Base-by-base conservation (phyloP, 2,888 invertebrate genomes). In the Amphipoea oculea region DNA sequence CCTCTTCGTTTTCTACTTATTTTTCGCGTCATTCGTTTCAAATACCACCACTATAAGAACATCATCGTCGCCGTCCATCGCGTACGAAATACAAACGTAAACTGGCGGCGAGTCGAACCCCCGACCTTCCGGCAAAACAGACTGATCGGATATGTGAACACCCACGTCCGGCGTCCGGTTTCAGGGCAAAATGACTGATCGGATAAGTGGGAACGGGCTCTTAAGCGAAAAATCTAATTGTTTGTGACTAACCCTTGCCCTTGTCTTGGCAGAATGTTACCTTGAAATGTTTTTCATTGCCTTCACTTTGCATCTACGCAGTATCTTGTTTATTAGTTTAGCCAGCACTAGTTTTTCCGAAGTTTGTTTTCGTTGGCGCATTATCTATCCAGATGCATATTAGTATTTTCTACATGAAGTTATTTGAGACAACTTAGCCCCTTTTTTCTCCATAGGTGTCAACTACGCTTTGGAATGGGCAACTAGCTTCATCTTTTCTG, bases 301-400 rank as follows among this genome's bases (percentile, higher is more conserved):
- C 42, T 79, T 67, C 67, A 60, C 72, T 66, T 40, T 17, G 3
- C 4, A n/a, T 62, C 14, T 72, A 45, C 79, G 79, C n/a, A 57
- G 57, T 57, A 57, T n/a, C 23, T 45, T 81, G 23, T 81, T 81
- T 81, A 29, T 67, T 40, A 3, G 23, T 23, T 65, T 40, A 29
- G 12, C 51, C 9, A 5, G 4, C 29, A 40, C 14, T 42, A n/a
- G 65, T 29, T 70, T 81, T 62, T 54, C 17, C 11, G 42, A 11
- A 70, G 51, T 12, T 45, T 66, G 69, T 81, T 79, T 72, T 79
- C 1, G 17, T 69, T 73, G 57, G 66, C 69, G 48, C 48, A 0
- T 36, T 60, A n/a, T 67, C 29, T 67, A 5, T 60, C 11, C 20
- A 51, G 4, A 29, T 20, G 6, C 14, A 20, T 65, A 17, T n/a